Conservation (phyloP, 2,797 vertebrate species). For the Potorous gilbertii region DNA sequence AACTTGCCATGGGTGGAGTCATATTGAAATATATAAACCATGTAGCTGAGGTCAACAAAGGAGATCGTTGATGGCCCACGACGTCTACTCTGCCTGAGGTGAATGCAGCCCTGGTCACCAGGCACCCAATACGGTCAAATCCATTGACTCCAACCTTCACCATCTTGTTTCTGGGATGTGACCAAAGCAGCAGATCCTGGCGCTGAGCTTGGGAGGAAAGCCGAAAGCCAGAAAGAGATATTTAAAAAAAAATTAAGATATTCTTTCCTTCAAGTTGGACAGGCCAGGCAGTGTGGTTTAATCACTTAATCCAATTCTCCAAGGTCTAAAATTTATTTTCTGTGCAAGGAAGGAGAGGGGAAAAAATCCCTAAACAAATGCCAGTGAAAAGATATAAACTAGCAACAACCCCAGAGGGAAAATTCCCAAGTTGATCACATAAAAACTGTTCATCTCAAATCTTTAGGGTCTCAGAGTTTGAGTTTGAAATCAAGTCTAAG, state of each 20-base stretch:
- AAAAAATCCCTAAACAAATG: neutral
- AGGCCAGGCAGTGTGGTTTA: neutral
- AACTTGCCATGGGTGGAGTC: no score
- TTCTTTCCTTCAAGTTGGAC: constrained; percentile 10
- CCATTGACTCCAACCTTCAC: no score
- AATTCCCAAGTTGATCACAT: neutral
- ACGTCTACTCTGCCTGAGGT: no score
- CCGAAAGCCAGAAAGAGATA: constrained; percentile 21
- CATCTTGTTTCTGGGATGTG: no score
- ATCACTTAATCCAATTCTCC: constrained; percentile 16
- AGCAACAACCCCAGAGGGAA: neutral
- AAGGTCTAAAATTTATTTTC: constrained; percentile 26
- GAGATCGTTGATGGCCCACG: no score
- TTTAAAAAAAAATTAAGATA: constrained; percentile 10
- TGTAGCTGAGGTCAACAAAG: no score
- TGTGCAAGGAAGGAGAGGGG: constrained; percentile 1
- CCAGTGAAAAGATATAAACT: neutral
- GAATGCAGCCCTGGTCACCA: no score
- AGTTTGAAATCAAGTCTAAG: neutral
- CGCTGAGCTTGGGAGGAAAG: no score
- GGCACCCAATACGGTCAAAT: no score
- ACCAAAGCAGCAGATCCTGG: no score
- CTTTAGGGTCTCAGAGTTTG: neutral
- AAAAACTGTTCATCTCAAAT: neutral
- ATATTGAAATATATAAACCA: no score